A percentile compares a stretch with the other conserved stretches of the same genome.
These are phyloP conservation scores for Ceratina japonica DNA, from an alignment of 1,140 invertebrate genomes.

Conservation along the genomic window DNA sequence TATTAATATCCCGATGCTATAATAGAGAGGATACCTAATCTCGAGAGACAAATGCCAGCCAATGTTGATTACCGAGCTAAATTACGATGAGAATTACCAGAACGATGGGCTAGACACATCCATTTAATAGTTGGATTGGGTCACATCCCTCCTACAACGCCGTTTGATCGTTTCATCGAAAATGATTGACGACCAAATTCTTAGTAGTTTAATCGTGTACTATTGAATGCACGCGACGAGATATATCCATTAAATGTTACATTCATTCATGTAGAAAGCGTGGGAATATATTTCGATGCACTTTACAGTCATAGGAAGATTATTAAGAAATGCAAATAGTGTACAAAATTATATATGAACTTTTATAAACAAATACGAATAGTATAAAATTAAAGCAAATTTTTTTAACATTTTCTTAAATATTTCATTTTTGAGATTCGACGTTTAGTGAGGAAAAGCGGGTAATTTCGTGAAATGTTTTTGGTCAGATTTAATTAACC, in stretches of 20 bases:
- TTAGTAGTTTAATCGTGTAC: too few relatives aligned
- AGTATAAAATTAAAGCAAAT: too few relatives aligned
- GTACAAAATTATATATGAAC: too few relatives aligned
- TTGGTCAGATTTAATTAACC: constrained; percentile 44
- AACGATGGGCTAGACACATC: background rate
- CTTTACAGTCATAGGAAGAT: too few relatives aligned
- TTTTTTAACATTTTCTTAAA: too few relatives aligned
- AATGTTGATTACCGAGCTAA: constrained; percentile 13
- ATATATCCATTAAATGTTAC: too few relatives aligned
- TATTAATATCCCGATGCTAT: constrained; percentile 55
- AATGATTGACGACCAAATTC: background rate
- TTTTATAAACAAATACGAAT: too few relatives aligned
- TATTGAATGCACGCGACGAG: too few relatives aligned
- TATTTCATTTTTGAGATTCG: background rate
- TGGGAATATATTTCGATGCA: too few relatives aligned
- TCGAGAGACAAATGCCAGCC: constrained; percentile 56
- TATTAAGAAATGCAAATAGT: too few relatives aligned
- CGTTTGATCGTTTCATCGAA: background rate
- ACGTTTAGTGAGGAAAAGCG: background rate
- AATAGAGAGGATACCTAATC: constrained; percentile 53
- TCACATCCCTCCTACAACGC: background rate
- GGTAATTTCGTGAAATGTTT: constrained; percentile 31
- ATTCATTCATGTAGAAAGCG: too few relatives aligned
- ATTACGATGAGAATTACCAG: constrained; percentile 35
- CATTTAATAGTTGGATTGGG: background rate